phyloP scores from a whole-genome alignment of 2,113 vertebrate species.

The Rhynchomys soricoides region DNA sequence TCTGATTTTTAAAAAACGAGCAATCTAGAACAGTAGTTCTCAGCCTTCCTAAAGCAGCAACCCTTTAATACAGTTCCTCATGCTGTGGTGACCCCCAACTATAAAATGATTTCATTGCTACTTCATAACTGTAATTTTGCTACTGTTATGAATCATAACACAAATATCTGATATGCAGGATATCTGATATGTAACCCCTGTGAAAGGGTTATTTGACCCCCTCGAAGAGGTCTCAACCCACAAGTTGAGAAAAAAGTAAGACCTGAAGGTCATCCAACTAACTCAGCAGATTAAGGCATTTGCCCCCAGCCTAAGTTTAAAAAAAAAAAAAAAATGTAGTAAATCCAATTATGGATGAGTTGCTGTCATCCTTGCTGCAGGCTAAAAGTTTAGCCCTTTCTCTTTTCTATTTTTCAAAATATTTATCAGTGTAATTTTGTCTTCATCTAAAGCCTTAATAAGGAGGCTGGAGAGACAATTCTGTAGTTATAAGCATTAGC shows the following conservation, averaged over 20 bases:
- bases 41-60: too few species aligned
- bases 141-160: too few species aligned
- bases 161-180: too few species aligned
- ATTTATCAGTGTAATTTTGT: not conserved
- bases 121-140: too few species aligned
- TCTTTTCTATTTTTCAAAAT: slow-evolving; percentile 34
- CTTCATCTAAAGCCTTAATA: slow-evolving; percentile 5
- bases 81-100: too few species aligned
- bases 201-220: not conserved
- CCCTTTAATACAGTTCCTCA: too few species aligned
- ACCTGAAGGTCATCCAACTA: not conserved
- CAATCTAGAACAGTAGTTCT: not conserved
- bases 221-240: not conserved
- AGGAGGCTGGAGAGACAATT: not conserved
- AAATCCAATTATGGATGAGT: not conserved
- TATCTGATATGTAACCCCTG: not conserved
- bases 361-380: not conserved
- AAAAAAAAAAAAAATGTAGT: not conserved
- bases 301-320: not conserved
- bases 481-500: not conserved
- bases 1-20: not conserved
- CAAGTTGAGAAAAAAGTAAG: not conserved
- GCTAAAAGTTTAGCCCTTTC: not conserved
- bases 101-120: too few species aligned
- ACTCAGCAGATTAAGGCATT: not conserved